These are phyloP conservation scores for Amphiprion ocellaris DNA, from an alignment of 2,113 vertebrate genomes.

Conservation along the genomic window DNA sequence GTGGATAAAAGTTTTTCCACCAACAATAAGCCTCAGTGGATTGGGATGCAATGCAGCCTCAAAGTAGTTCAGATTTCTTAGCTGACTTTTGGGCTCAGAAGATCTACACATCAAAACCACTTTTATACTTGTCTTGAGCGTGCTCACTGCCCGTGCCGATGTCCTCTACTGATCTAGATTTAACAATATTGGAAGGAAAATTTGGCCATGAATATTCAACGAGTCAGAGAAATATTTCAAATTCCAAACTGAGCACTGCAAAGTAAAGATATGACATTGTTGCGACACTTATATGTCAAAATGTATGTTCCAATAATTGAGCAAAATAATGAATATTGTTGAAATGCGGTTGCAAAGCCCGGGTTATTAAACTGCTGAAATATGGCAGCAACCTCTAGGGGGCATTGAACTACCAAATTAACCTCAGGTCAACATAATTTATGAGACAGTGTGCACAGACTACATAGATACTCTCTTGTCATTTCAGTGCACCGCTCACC, in stretches of 20 bases:
- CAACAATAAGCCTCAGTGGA: neutral
- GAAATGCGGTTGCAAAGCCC: slow-evolving; percentile 24
- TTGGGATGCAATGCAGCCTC: slow-evolving; percentile 1
- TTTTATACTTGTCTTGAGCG: neutral
- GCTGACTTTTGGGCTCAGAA: neutral
- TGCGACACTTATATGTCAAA: slow-evolving; percentile 16
- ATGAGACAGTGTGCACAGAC: slow-evolving; percentile 26
- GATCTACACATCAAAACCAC: neutral
- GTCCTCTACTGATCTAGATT: too few relatives aligned
- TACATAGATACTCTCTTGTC: slow-evolving; percentile 42
- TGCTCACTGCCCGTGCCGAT: too few relatives aligned
- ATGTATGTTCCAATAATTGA: slow-evolving; percentile 29
- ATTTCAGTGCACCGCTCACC: slow-evolving; percentile 39
- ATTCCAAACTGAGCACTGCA: neutral
- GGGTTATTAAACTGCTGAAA: slow-evolving; percentile 60
- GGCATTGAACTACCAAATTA: slow-evolving; percentile 75
- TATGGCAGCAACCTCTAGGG: slow-evolving; percentile 64
- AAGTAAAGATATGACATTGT: slow-evolving; percentile 14
- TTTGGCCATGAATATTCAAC: slow-evolving; percentile 15
- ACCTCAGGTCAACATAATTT: slow-evolving; percentile 77
- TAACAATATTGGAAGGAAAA: neutral
- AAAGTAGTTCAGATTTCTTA: neutral
- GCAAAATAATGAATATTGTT: slow-evolving; percentile 52
- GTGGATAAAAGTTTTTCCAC: neutral
- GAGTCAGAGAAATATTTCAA: neutral